These are phyloP conservation scores for Calephelis perditalis DNA, from an alignment of 2,888 invertebrate species.

Conservation along the genomic window DNA sequence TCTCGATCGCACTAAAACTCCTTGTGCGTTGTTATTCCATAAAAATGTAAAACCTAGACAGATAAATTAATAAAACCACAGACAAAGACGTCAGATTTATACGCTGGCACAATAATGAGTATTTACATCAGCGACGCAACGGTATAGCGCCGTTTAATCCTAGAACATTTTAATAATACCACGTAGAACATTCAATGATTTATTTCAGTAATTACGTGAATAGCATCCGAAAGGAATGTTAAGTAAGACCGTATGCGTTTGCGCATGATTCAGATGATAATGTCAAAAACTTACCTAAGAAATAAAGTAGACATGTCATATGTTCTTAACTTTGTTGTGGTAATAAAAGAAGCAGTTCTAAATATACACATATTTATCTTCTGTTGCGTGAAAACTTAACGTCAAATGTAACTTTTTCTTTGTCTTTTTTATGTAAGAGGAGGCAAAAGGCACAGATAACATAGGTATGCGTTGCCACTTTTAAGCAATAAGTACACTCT, in stretches of 20 bases:
- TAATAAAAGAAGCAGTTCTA: too few relatives aligned
- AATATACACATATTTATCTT: too few relatives aligned
- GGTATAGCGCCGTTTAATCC: constrained; percentile 21
- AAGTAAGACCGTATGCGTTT: constrained; percentile 60
- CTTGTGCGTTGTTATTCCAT: too few relatives aligned
- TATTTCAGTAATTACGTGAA: constrained; percentile 61
- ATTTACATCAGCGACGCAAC: constrained; percentile 16
- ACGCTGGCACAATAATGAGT: constrained; percentile 10
- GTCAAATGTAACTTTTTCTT: too few relatives aligned
- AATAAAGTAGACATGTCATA: constrained; percentile 1
- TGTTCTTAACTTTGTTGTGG: not conserved
- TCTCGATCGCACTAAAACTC: too few relatives aligned
- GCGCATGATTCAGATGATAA: constrained; percentile 57
- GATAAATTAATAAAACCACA: too few relatives aligned
- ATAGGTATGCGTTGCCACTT: too few relatives aligned
- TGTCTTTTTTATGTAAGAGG: too few relatives aligned
- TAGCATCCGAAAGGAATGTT: constrained; percentile 68
- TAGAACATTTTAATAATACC: constrained; percentile 31
- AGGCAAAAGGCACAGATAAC: too few relatives aligned
- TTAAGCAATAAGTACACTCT: too few relatives aligned
- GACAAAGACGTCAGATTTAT: not conserved
- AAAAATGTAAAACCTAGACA: too few relatives aligned
- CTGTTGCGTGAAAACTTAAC: too few relatives aligned
- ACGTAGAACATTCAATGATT: constrained; percentile 35
- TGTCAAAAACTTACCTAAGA: constrained; percentile 17